Base-by-base conservation (phyloP, 2,797 vertebrate species). In the Muscicapa comitata region DNA sequence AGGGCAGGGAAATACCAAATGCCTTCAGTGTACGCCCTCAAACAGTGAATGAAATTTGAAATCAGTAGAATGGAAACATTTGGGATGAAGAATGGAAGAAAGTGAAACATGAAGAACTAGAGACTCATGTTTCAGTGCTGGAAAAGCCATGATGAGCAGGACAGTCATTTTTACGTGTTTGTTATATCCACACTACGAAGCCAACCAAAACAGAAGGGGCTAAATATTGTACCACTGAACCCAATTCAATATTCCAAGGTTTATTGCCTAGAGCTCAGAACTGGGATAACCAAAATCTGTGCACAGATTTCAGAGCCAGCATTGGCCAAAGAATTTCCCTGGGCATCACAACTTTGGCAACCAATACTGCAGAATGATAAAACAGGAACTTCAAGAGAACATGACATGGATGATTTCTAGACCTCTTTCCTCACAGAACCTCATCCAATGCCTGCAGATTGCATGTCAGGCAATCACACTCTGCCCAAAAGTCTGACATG, bases 1-100 rank as follows among this genome's bases (percentile, higher is more conserved):
- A 95, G 67, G 73, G 38, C 71, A 90, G 89, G 82, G 45, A 92
- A 95, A 76, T 67, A 94, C 80, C 89, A 94, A 94, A 83, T 11
- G 47, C 38, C 81, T 74, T 50, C 51, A 87, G 51, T 25, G 38
- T 81, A 88, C 42, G 51, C 67, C 48, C 53, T 95, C 74, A 89
- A 93, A 76, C 16, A 74, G n/a, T 26, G 70, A 55, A 75, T 59
- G 68, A 81, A 79, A 47, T 73, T 47, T 88, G 51, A 81, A 88
- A 93, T 63, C 45, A 37, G 0, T 35, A 84, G 40, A 81, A 78
- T 67, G 93, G 88, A 94, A 95, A 88, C 11, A 81, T 82, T 86
- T 84, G 57, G 80, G 85, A 96, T 25, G 37, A 40, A 88, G 85
- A 90, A 79, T 54, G 77, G 71, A 94, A 89, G 85, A 93, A 86